Base-by-base conservation (phyloP, 2,888 invertebrate genomes). In the Hoplodrina ambigua region DNA sequence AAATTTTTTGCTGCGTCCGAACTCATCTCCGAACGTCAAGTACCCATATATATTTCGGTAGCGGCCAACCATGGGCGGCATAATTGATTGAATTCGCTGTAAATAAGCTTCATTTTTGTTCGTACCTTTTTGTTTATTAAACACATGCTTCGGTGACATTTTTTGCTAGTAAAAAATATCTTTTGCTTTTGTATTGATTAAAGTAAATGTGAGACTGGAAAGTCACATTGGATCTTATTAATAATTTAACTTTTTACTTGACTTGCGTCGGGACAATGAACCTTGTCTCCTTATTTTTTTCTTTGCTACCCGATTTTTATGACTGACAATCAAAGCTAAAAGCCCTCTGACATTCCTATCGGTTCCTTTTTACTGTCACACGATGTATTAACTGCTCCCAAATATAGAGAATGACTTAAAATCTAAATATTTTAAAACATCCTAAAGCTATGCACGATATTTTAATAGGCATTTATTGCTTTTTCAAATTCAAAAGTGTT, bases 41-140 rank as follows among this genome's bases (percentile, higher is more conserved):
- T 90, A 90, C 87, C 91, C 91, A 91, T 94, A 94, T 94, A 94
- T 90, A 93, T 94, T 94, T 93, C 89, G 88, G 90, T 88, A 89
- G 89, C 85, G 81, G 79, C 87, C 88, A 86, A 88, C 87, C 89
- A 91, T 90, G 87, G 84, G 84, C 90, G 85, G 83, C 85, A 92
- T 94, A 95, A 95, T 95, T 95, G 95, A 94, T 94, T 91, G 92
- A 91, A 92, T 92, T 89, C 90, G 82, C 88, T 91, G 90, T 91
- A 92, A 91, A 91, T 91, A 92, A 90, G 87, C 88, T 86, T 89
- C 86, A 89, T 90, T 90, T 92, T 90, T 91, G 86, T 86, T 72
- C 65, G 65, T 68, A 77, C 50, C 70, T 78, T 77, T 79, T 80
- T 76, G 68, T 82, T 78, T 80, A 80, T 77, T 74, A 79, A 80